Conservation (phyloP, 2,797 vertebrate genomes). For the Etheostoma perlongum region DNA sequence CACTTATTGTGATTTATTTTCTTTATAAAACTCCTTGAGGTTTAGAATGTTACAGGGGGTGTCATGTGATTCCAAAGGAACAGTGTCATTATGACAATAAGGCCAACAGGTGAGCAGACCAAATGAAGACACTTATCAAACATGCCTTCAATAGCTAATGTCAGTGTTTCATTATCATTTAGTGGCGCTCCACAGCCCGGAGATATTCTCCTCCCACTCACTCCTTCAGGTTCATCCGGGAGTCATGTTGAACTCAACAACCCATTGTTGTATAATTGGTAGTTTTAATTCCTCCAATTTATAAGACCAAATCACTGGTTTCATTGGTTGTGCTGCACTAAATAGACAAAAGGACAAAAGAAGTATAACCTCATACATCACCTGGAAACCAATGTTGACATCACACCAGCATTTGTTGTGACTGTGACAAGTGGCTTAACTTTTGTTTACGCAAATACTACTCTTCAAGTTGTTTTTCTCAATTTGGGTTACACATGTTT, state of each 20-base stretch:
- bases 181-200: constrained; percentile 12
- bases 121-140: not conserved
- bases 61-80: constrained; percentile 51
- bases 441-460: constrained; percentile 44
- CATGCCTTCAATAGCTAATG: constrained; percentile 15
- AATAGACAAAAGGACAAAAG: constrained; percentile 26
- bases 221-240: constrained; percentile 49
- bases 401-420: constrained; percentile 20
- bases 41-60: constrained; percentile 52
- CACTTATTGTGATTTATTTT: constrained; percentile 31
- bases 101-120: constrained; percentile 1
- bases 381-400: constrained; percentile 50
- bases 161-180: constrained; percentile 26
- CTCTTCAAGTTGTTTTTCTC: constrained; percentile 8
- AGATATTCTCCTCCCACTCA: constrained; percentile 34
- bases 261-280: constrained; percentile 31
- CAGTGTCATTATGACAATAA: constrained; percentile 29
- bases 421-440: constrained; percentile 20
- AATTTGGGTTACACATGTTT: constrained; percentile 54
- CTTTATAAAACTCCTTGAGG: constrained; percentile 46
- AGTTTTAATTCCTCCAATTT: constrained; percentile 26
- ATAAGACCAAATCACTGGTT: constrained; percentile 18
- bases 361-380: constrained; percentile 15
- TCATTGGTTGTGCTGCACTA: constrained; percentile 26
- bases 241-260: constrained; percentile 49